Evolutionary conservation across 2,113 vertebrate genomes (phyloP), one percentile per base, ranked within the genome.

Genomic region (Triplophysa dalaica): DNA sequence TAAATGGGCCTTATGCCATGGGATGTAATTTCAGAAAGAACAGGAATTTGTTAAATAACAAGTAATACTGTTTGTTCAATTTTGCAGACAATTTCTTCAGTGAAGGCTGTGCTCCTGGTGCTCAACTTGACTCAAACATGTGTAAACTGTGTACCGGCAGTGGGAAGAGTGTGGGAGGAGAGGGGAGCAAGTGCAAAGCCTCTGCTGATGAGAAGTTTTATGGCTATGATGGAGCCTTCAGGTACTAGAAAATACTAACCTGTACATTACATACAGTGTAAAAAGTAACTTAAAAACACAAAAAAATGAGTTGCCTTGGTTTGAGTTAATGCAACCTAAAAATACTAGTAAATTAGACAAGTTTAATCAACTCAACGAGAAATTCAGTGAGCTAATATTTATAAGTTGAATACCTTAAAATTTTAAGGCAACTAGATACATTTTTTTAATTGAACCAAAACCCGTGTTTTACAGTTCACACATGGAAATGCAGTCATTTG

Each of bases 71-170:
- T 75, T 41, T 61, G 66, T 70, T 50, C 79, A 38, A 16, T 38
- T 82, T n/a, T 58, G 73, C 85, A 94, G 93, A 50, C 3, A 81
- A 77, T 0, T 93, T 89, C 90, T 98, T 99, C 89, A 87, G 61
- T 1, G 4, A 83, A 26, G 89, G 95, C 86, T 98, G 97, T 75
- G 96, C 93, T 79, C 97, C 97, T 0, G 96, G 97, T 0, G 88
- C 95, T 65, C 78, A 92, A 1, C 48, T 50, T 0, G 3, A 0
- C 2, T 96, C 95, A 29, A 63, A 73, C 0, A 93, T 99, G 63
- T 99, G 97, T 73, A 0, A 70, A 0, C 86, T 94, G 67, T 98
- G 97, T 76, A 38, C n/a, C 1, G 95, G 94, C 0, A 78, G 83
- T 2, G 64, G 82, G 0, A 87, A 76, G 0, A 56, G 0, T 0